Evolutionary conservation across 2,888 invertebrate species (phyloP), one percentile per base, ranked within the genome.

Genomic region (Calameuta pallipes): DNA sequence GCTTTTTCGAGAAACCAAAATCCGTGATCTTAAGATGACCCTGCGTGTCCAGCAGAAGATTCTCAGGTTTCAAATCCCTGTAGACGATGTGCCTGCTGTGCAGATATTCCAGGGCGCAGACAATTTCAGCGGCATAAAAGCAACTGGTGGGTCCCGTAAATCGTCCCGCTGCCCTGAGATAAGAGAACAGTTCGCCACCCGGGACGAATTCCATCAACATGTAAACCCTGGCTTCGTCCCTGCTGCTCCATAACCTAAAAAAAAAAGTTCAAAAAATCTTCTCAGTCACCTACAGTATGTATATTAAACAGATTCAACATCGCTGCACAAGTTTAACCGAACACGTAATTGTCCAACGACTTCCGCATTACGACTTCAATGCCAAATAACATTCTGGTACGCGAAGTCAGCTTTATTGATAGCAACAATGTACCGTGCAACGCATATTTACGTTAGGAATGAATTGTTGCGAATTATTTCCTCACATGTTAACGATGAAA

Each of bases 21-120:
- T 99, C 99, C 12, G 98, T 99, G 87, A 99, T 97, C 93, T 98
- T 99, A 87, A 99, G 92, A 92, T 99, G 99, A 0, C 99, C 99
- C 86, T 98, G 97, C 83, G 94, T 94, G 88, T 98, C 98, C 75
- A 99, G 93, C 33, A 99, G 93, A 77, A 99, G 93, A 91, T 99
- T 99, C 92, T 99, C 99, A 0, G 98, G 98, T 91, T 98, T 98
- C 84, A 98, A 92, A 89, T 98, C 98, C 78, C 95, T 92, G 92
- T 98, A 98, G 41, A 98, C 97, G 82, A 98, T 96, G 90, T 95
- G 95, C 85, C 96, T 94, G 69, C 96, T 94, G 92, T 99, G 99
- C 71, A 99, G 94, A 91, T 99, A 99, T 90, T 98, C 98, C 86
- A 99, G 92, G 0, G 98, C 98, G 80, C 96, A 95, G 36, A 98